phyloP scores from a whole-genome alignment of 2,888 invertebrate species.

The Pristionchus japonicus region DNA sequence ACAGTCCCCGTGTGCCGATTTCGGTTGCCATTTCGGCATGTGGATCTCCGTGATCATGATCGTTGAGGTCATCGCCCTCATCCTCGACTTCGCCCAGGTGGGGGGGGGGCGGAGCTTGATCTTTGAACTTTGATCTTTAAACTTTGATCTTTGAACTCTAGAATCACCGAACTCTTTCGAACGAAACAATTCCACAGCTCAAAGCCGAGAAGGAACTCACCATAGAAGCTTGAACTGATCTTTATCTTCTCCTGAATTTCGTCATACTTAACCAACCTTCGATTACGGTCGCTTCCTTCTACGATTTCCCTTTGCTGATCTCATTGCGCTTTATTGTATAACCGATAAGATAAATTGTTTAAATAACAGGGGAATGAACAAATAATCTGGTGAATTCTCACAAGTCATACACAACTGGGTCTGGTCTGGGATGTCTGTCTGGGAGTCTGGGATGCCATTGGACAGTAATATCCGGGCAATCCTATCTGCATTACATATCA shows the following conservation, averaged over 20 bases:
- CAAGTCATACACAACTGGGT: no score
- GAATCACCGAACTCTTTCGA: not conserved
- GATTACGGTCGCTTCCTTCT: not conserved
- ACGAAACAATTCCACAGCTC: not conserved
- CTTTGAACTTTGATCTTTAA: conserved; percentile 30
- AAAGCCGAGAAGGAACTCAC: conserved; percentile 4
- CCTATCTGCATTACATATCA: no score
- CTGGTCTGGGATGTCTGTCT: no score
- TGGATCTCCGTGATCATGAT: conserved; percentile 73
- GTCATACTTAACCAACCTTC: not conserved
- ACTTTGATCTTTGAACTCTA: not conserved
- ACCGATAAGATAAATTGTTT: no score
- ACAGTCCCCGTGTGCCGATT: no score
- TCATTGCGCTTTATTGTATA: not conserved
- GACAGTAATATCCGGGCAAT: no score
- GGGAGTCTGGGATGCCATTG: no score
- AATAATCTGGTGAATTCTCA: no score
- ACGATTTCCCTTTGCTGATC: conserved; percentile 16
- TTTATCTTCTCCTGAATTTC: not conserved
- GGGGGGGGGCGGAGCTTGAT: no score
- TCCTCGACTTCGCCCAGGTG: conserved; percentile 52
- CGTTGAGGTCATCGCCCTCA: conserved; percentile 69
- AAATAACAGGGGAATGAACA: no score
- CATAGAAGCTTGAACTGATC: conserved; percentile 5
- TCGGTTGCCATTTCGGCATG: conserved; percentile 66